These are phyloP conservation scores for Aporophyla nigra DNA, from an alignment of 2,888 invertebrate genomes.

Conservation along the genomic window DNA sequence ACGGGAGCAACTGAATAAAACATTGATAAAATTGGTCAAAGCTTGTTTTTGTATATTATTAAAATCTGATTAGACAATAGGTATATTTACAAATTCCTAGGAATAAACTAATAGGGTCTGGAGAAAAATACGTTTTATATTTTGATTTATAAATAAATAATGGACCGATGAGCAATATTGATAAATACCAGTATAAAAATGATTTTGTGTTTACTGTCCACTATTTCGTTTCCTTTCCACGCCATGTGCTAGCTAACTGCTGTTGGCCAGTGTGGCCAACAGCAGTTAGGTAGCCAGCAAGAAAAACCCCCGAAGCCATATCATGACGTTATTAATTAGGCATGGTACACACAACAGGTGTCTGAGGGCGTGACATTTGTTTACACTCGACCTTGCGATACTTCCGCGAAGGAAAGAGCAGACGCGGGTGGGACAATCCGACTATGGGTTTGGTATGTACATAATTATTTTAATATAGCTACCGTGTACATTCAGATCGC, in stretches of 20 bases:
- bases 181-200: no score
- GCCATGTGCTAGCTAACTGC: no score
- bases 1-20: neutral
- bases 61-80: neutral
- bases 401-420: slow-evolving; percentile 64
- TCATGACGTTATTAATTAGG: slow-evolving; percentile 24
- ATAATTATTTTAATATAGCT: neutral
- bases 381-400: slow-evolving; percentile 56
- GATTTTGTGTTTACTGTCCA: neutral
- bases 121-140: neutral
- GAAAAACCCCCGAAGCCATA: slow-evolving; percentile 14
- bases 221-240: no score
- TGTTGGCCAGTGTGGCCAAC: neutral
- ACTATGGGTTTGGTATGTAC: slow-evolving; percentile 19
- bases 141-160: neutral
- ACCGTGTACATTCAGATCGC: neutral
- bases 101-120: neutral
- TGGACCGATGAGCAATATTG: neutral
- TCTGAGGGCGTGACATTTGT: slow-evolving; percentile 63
- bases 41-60: neutral
- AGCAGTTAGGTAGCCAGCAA: neutral
- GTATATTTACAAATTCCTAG: neutral
- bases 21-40: neutral
- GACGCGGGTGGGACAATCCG: slow-evolving; percentile 29
- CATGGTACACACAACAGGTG: slow-evolving; percentile 47